These are phyloP conservation scores for Conus canariensis DNA, from an alignment of 2,888 invertebrate species.

Conservation along the genomic window DNA sequence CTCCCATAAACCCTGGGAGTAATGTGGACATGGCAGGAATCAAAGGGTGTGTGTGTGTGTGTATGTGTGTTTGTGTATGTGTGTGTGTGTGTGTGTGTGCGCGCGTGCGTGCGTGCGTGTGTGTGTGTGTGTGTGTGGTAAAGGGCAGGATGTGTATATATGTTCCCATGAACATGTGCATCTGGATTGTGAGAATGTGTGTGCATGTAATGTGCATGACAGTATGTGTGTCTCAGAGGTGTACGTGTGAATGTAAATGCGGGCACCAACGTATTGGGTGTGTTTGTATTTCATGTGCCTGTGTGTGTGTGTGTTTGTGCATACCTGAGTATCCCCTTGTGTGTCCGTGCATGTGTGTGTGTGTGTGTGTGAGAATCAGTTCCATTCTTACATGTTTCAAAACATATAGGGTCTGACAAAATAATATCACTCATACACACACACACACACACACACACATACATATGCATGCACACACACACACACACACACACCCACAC, in stretches of 20 bases:
- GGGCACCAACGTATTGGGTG: no score
- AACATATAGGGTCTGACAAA: not conserved
- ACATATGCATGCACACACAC: not conserved
- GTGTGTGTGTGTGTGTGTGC: not conserved
- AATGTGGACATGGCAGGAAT: no score
- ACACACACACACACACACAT: not conserved
- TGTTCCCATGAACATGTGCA: not conserved
- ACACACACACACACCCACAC: no score
- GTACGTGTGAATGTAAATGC: no score
- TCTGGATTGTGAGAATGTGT: not conserved
- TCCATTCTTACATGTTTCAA: no score
- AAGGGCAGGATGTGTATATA: not conserved
- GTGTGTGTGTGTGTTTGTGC: no score
- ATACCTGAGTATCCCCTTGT: not conserved
- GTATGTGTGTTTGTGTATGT: not conserved
- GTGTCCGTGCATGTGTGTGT: not conserved
- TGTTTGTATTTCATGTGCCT: no score
- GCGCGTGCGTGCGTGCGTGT: not conserved
- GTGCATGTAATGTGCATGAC: no score
- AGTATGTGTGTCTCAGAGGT: no score
- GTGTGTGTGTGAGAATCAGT: not conserved
- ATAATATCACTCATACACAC: not conserved
- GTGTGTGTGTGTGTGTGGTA: no score
- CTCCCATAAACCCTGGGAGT: conserved; percentile 61
- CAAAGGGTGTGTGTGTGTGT: not conserved